Conservation (phyloP, 2,113 vertebrate genomes). For the Crotalus helleri region DNA sequence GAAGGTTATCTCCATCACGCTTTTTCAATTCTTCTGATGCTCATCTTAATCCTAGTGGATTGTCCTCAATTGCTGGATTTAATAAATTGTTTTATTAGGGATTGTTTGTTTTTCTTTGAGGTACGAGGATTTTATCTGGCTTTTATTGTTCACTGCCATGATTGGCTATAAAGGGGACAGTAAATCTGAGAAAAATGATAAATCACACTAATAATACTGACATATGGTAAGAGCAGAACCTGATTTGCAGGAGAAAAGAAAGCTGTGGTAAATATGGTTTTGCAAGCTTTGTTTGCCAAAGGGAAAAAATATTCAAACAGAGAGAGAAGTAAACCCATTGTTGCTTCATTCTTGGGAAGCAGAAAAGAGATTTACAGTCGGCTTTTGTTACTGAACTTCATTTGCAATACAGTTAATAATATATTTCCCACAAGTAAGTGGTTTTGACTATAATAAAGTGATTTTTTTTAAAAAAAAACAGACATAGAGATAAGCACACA, state of each 20-base stretch:
- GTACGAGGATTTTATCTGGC: neutral
- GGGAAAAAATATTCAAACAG: neutral
- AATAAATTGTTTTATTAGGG: neutral
- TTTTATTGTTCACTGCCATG: neutral
- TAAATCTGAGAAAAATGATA: neutral
- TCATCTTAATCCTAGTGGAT: neutral
- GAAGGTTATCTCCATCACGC: neutral
- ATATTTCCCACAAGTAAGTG: slow-evolving; percentile 9
- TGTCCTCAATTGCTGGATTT: neutral
- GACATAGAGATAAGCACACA: slow-evolving; percentile 10
- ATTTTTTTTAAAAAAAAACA: neutral
- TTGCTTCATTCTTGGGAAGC: slow-evolving; percentile 6
- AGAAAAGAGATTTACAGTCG: slow-evolving; percentile 21
- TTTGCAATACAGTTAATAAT: slow-evolving; percentile 31
- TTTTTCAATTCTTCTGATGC: neutral
- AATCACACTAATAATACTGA: neutral
- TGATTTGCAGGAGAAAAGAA: slow-evolving; percentile 29
- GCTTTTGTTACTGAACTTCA: slow-evolving; percentile 15
- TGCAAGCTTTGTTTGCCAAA: slow-evolving; percentile 31
- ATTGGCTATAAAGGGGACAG: neutral
- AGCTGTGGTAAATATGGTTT: neutral
- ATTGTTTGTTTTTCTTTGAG: neutral
- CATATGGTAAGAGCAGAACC: slow-evolving; percentile 14
- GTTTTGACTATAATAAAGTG: slow-evolving; percentile 37
- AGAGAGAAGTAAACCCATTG: neutral